Conservation (phyloP, 1,140 invertebrate genomes). For the Lepidurus apus region DNA sequence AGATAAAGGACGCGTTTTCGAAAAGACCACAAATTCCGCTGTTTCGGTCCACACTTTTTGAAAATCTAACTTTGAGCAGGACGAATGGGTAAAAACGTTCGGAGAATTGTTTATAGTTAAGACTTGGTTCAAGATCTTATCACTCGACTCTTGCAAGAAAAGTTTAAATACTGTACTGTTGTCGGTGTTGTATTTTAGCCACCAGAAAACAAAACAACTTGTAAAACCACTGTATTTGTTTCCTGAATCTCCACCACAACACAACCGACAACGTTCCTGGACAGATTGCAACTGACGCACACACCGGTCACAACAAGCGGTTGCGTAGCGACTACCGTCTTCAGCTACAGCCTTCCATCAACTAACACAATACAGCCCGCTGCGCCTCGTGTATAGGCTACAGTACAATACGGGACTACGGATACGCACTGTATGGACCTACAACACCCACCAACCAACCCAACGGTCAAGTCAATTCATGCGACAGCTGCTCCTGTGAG, state of each 20-base stretch:
- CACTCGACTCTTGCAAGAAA: no score
- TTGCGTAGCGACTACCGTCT: background rate
- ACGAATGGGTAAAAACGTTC: no score
- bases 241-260: background rate
- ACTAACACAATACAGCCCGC: background rate
- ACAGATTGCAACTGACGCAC: background rate
- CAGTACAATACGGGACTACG: background rate
- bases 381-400: slow-evolving; percentile 3
- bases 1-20: no score
- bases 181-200: no score
- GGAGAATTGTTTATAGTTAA: no score
- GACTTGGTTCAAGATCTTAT: no score
- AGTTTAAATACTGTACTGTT: no score
- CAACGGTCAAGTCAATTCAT: slow-evolving; percentile 11
- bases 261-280: background rate
- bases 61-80: no score
- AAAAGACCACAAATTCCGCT: no score
- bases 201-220: no score
- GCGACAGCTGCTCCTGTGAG: background rate
- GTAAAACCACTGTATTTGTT: background rate
- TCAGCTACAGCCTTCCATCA: slow-evolving; percentile 3
- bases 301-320: background rate
- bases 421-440: background rate
- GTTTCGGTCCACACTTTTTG: no score
- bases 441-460: background rate